Evolutionary conservation across 1,140 invertebrate genomes (phyloP).

Genomic region (Drosophila tristis): DNA sequence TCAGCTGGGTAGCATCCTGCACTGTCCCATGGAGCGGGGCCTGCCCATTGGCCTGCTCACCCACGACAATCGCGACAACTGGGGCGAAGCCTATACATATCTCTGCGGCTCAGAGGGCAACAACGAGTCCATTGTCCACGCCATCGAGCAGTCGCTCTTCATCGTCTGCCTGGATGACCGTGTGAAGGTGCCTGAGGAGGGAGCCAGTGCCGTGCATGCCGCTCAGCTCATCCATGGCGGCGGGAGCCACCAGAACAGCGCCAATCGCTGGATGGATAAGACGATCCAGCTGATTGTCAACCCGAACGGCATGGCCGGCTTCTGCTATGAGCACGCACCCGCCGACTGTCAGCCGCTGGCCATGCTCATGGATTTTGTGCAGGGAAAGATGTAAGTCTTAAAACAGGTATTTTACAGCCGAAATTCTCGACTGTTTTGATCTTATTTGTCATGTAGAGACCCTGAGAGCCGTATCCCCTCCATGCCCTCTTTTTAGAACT

Average conservation of each 20-base stretch:
- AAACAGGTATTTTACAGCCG: too few relatives aligned
- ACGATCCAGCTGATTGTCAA: slow-evolving; percentile 94
- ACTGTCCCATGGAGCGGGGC: slow-evolving; percentile 79
- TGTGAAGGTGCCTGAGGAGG: slow-evolving; percentile 79
- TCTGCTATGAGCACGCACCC: slow-evolving; percentile 96
- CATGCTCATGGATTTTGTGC: slow-evolving; percentile 91
- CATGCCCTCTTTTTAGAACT: not conserved
- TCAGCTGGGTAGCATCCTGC: slow-evolving; percentile 85
- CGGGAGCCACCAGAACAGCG: slow-evolving; percentile 88
- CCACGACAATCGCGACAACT: slow-evolving; percentile 91
- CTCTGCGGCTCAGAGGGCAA: slow-evolving; percentile 85
- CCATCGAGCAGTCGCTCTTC: slow-evolving; percentile 92
- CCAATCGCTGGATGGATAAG: slow-evolving; percentile 96
- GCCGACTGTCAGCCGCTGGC: slow-evolving; percentile 96
- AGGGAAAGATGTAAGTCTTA: slow-evolving; percentile 82
- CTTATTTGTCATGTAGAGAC: too few relatives aligned
- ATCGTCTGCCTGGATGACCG: slow-evolving; percentile 91
- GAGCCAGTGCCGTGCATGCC: slow-evolving; percentile 84
- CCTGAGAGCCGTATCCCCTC: too few relatives aligned
- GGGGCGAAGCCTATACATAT: slow-evolving; percentile 89
- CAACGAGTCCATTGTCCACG: slow-evolving; percentile 86
- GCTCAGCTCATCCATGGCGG: slow-evolving; percentile 89
- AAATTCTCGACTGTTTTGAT: too few relatives aligned
- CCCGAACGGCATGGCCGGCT: slow-evolving; percentile 91
- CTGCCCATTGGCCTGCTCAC: slow-evolving; percentile 91